phyloP scores from a whole-genome alignment of 2,888 invertebrate genomes.

The Pasiphila rectangulata region DNA sequence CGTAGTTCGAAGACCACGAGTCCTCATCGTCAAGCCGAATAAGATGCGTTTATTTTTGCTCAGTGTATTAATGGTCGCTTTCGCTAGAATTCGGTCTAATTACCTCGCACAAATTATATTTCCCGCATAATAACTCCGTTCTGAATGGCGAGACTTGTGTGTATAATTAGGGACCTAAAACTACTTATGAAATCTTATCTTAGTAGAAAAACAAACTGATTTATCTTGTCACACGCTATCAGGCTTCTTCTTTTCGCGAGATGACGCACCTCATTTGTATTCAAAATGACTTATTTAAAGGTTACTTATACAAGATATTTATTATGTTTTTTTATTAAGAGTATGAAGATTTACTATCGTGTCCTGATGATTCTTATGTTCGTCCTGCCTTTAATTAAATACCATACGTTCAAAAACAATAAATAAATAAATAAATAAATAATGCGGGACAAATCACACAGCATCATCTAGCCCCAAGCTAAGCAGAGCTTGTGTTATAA shows the following conservation, averaged over 20 bases:
- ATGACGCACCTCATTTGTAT: too few relatives aligned
- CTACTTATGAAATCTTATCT: constrained; percentile 10
- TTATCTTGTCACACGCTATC: constrained; percentile 10
- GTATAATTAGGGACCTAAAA: constrained; percentile 13
- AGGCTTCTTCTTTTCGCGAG: constrained; percentile 1
- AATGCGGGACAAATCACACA: too few relatives aligned
- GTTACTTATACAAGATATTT: too few relatives aligned
- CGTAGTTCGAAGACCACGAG: background rate
- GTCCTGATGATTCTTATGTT: too few relatives aligned
- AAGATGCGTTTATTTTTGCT: constrained; percentile 45
- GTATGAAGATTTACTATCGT: too few relatives aligned
- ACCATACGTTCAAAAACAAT: too few relatives aligned
- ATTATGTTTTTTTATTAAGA: too few relatives aligned
- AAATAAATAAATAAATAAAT: too few relatives aligned
- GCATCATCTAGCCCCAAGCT: too few relatives aligned
- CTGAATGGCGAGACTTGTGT: constrained; percentile 19
- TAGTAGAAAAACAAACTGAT: constrained; percentile 15
- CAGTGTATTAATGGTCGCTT: constrained; percentile 34
- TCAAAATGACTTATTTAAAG: too few relatives aligned
- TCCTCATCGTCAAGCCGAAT: constrained; percentile 15
- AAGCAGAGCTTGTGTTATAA: too few relatives aligned
- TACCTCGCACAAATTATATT: constrained; percentile 29
- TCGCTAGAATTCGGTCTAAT: constrained; percentile 29
- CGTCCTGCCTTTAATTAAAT: too few relatives aligned
- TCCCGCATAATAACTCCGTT: constrained; percentile 26